Percentiles rank a stretch among this genome's conserved stretches.
Conservation (phyloP, 2,113 vertebrate genomes). For the Cricetomys ansorgei region DNA sequence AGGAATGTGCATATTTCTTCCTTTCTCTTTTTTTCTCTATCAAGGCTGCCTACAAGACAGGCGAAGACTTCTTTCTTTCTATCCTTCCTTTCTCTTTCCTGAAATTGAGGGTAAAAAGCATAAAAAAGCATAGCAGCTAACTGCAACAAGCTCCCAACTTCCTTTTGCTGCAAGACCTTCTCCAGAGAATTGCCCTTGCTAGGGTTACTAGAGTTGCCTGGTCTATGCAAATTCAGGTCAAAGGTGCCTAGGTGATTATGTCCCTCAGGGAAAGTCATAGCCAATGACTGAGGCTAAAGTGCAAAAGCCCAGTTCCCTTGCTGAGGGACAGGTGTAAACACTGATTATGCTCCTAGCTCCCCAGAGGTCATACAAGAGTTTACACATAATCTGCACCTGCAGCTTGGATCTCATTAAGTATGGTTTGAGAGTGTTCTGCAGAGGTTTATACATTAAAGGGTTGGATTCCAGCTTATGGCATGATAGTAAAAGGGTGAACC, state of each 20-base stretch:
- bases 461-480: not conserved
- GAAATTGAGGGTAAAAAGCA: no score
- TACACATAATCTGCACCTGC: not conserved
- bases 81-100: no score
- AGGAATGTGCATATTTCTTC: no score
- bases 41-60: no score
- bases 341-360: not conserved
- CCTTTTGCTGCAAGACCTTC: not conserved
- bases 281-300: not conserved
- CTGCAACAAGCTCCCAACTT: no score
- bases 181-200: not conserved
- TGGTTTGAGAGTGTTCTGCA: not conserved
- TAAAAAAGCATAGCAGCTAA: no score
- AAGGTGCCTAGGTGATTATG: not conserved
- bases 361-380: rapidly evolving
- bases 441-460: not conserved
- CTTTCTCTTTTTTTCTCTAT: no score
- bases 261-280: not conserved
- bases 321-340: not conserved
- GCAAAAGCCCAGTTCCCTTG: not conserved
- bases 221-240: not conserved
- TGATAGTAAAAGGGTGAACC: not conserved
- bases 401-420: not conserved
- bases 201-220: not conserved
- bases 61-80: no score